Conservation (phyloP, 1,140 invertebrate genomes). For the Drosophila orena region DNA sequence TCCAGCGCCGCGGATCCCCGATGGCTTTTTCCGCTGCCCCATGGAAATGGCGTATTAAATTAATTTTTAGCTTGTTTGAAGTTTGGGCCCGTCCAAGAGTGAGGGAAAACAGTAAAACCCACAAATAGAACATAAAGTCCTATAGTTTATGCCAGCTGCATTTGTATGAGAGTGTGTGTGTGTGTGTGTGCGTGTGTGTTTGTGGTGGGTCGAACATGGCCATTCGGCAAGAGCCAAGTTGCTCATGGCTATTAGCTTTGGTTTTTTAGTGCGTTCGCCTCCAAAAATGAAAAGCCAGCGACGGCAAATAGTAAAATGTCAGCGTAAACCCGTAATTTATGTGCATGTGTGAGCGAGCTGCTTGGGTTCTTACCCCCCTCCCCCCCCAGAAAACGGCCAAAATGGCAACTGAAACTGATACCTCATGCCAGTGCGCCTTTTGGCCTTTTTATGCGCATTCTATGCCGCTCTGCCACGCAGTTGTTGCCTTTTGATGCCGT, state of each 20-base stretch:
- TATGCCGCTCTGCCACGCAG: conserved; percentile 40
- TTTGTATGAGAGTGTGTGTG: background rate
- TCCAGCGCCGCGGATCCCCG: conserved; percentile 1
- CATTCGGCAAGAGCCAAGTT: conserved; percentile 68
- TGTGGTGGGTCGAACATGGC: conserved; percentile 40
- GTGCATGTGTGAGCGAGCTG: conserved; percentile 70
- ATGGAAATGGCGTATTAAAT: conserved; percentile 78
- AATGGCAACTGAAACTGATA: conserved; percentile 3
- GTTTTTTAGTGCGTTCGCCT: conserved; percentile 70
- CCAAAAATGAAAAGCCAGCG: conserved; percentile 75
- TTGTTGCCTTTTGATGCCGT: conserved; percentile 61
- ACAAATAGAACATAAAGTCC: conserved; percentile 69
- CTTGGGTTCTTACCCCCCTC: background rate
- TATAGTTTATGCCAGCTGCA: conserved; percentile 74
- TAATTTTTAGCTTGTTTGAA: conserved; percentile 82
- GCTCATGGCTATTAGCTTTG: conserved; percentile 73
- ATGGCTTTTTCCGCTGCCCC: conserved; percentile 14
- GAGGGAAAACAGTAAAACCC: conserved; percentile 37
- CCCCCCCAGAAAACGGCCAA: conserved; percentile 1
- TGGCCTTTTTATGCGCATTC: conserved; percentile 69
- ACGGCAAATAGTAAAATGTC: conserved; percentile 79
- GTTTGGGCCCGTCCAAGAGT: conserved; percentile 60
- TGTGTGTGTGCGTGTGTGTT: conserved; percentile 1
- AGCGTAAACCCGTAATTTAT: conserved; percentile 83
- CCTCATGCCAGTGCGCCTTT: too few species aligned